Conservation (phyloP, 2,888 invertebrate genomes). For the Volucella bombylans region DNA sequence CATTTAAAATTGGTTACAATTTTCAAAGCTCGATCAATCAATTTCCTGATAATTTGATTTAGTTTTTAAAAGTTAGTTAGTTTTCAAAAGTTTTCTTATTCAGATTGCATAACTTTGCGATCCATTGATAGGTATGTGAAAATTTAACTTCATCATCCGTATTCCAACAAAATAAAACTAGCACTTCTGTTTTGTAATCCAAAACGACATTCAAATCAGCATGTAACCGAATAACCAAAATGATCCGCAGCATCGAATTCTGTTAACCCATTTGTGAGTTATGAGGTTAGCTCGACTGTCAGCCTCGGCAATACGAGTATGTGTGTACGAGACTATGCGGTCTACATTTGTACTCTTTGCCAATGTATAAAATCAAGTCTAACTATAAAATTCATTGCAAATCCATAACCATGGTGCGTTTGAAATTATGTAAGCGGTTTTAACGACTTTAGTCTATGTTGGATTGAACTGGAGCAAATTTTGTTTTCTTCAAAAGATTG, state of each 20-base stretch:
- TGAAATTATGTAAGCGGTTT: conserved; percentile 59
- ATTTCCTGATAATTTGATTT: too few species aligned
- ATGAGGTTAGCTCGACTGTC: conserved; percentile 54
- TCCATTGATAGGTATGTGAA: conserved; percentile 10
- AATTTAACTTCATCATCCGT: conserved; percentile 39
- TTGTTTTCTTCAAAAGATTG: conserved; percentile 32
- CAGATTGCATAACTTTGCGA: background rate
- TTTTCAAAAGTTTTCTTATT: too few species aligned
- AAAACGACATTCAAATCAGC: conserved; percentile 62
- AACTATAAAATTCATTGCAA: conserved; percentile 56
- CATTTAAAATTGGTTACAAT: too few species aligned
- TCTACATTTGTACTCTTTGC: conserved; percentile 30
- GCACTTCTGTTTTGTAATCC: conserved; percentile 35
- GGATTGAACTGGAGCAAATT: conserved; percentile 28
- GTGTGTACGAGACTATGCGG: conserved; percentile 30
- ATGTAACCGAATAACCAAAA: conserved; percentile 42
- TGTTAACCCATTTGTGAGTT: conserved; percentile 57
- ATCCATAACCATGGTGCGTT: conserved; percentile 51
- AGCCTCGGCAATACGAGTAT: conserved; percentile 14
- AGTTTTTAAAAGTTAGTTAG: too few species aligned
- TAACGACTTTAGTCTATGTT: conserved; percentile 35
- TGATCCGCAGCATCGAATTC: conserved; percentile 43
- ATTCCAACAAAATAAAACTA: conserved; percentile 28
- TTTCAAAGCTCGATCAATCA: too few species aligned
- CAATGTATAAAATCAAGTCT: conserved; percentile 39